These are phyloP conservation scores for Rotaria macrura DNA, from an alignment of 2,888 invertebrate species.

Conservation along the genomic window DNA sequence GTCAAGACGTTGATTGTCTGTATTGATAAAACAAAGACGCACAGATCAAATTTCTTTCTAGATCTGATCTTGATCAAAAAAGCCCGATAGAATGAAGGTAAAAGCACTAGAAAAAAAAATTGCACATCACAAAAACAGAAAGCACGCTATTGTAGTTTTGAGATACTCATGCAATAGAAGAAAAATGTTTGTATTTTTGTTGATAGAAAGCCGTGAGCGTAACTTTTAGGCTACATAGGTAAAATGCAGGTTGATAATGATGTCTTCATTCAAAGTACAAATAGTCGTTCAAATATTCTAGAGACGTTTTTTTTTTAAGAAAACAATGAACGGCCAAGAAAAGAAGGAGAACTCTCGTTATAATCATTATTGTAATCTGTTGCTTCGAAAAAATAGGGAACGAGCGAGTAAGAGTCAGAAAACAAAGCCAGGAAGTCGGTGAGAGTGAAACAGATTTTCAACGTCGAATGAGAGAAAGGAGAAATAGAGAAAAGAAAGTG, in stretches of 20 bases:
- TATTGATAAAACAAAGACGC: background rate
- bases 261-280: background rate
- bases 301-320: background rate
- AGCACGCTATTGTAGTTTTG: no score
- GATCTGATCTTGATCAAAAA: background rate
- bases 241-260: background rate
- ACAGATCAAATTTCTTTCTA: background rate
- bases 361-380: background rate
- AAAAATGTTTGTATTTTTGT: background rate
- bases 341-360: background rate
- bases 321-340: background rate
- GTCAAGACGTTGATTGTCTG: background rate
- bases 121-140: no score
- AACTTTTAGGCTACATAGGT: background rate
- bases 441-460: background rate
- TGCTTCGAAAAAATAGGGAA: background rate
- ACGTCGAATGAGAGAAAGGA: background rate
- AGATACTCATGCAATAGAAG: background rate
- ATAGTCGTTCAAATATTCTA: background rate
- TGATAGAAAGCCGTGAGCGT: background rate
- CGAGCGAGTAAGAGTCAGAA: background rate
- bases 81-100: background rate
- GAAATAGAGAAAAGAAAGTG: background rate
- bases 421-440: background rate
- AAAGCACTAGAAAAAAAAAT: background rate